Evolutionary conservation across 1,140 invertebrate species (phyloP), one percentile per base, ranked within the genome.

Genomic region (Ceratoteleas bidentatus): DNA sequence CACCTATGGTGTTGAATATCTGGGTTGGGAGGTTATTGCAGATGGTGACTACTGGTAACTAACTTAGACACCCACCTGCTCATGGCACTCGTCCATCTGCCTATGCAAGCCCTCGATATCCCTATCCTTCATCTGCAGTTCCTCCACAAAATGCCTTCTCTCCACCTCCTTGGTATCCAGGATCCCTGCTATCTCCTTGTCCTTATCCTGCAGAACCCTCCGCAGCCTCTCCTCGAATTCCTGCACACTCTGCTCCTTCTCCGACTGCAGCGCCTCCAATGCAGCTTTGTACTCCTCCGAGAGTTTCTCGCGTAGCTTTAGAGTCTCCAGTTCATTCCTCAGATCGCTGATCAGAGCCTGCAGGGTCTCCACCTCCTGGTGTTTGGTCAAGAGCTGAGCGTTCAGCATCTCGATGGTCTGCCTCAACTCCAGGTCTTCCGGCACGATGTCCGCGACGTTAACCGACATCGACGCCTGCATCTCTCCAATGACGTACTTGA

Each of bases 61-160:
- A n/a, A n/a, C n/a, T n/a, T n/a, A n/a, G n/a, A n/a, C n/a, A n/a
- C n/a, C n/a, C n/a, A 82, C 73, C 62, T 85, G 62, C 11, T 84
- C 76, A 10, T 82, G 69, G 24, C 50, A 81, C 4, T 74, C 81
- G 6, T 85, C 66, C 0, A 89, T 65, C 33, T 87, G 86, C 0
- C 4, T 62, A 7, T 81, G 82, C 6, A 91, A 33, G 53, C 83
- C 87, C 16, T 86, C 83, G 6, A 90, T 70, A 6, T 90, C 86
- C 0, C 6, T 72, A 0, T 85, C 66, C 0, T 76, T 86, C 3
- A 81, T 33, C 8, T 74, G 60, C 7, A 85, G 8, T 14, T 84
- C 52, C 6, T 86, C 53, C 3, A 87, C n/a, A 4, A 89, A 83
- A 3, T 45, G 32, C 14, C 76, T 66, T 0, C 84, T 89, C 32